Evolutionary conservation across 2,888 invertebrate species (phyloP), one percentile per base, ranked within the genome.

Genomic region (Crossocerus cetratus): DNA sequence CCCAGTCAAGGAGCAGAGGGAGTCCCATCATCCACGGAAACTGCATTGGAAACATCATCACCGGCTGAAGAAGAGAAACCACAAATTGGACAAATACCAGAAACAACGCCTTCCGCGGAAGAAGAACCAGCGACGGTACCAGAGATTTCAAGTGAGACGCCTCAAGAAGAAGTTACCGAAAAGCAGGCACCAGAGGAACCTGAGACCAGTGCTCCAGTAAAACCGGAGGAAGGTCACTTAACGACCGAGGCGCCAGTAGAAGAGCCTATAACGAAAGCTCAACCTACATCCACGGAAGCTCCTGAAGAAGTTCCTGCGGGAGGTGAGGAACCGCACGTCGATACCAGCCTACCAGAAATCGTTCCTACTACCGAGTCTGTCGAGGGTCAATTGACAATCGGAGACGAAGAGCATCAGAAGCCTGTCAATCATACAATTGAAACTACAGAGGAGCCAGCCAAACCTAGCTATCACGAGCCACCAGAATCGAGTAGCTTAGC

Each of bases 301-400:
- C 18, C 65, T 2, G 80, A 76, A 18, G 71, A 55, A 20, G 59
- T 21, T n/a, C 56, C 54, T 2, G 72, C 72, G 20, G 72, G 53
- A 16, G 69, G 49, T 16, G 45, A 11, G 4, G 69, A 74, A 18
- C 82, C 78, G 20, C 80, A 76, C 5, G 59, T 66, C 32, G 78
- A 78, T 2, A 73, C 65, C 5, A 72, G 72, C 3, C 20, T 75
- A 32, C 83, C 85, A 1, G 85, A 86, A 67, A 32, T 71, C 22
- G 62, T 63, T 13, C 18, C 58, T 18, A 69, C 62, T 58, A 72
- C 83, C 23, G 83, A 80, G 20, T 49, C 75, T 3, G 65, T 72
- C 8, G 85, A 83, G 45, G 81, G 80, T 23, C 83, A 83, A 56
- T 32, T 83, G 2, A 74, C 83, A 11, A 57, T 84, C 49, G 84